Base-by-base conservation (phyloP, 2,888 invertebrate species). In the Hypomecis punctinalis region DNA sequence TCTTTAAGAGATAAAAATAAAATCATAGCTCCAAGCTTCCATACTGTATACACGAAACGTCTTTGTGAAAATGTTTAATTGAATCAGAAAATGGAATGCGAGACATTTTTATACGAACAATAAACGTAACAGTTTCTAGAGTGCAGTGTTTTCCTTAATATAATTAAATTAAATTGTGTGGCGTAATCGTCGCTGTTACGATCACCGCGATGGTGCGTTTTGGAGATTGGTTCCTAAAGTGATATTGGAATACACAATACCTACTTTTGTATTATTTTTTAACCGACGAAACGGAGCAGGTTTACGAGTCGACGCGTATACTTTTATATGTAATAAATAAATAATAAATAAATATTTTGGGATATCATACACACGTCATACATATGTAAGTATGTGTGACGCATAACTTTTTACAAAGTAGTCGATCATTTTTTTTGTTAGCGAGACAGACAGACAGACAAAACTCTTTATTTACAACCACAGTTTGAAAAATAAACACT, bases 1-100 rank as follows among this genome's bases (percentile, higher is more conserved):
- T 23, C 23, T 23, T 2, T 23, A 23, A 23, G 11, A 7, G 45
- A 6, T 1, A 45, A 0, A 1, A 11, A 13, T 6, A 5, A 45
- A 11, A 11, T 39, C 39, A 70, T 72, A 69, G n/a, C n/a, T n/a
- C 59, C 72, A 69, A 64, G 23, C 37, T 45, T 11, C 46, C 37
- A 56, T 66, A 69, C 74, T 61, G 58, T 59, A 45, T 40, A 23
- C 46, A 49, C 45, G 6, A 6, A 45, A 35, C 61, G 66, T 69
- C 72, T 71, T 70, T 66, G 72, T 70, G 73, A 76, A 79, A 81
- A 69, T 79, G 75, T 82, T 79, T 85, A 84, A 86, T 83, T 84
- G 79, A 84, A 85, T 84, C 79, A 67, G 77, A 77, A 77, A 77
- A 81, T 75, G 78, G 79, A 70, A 80, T 73, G 75, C 71, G 69